A percentile compares a stretch with the other conserved stretches of the same genome.
Evolutionary conservation across 2,113 vertebrate genomes (phyloP).

Genomic region (western clawed frog (Xenopus tropicalis)): UCB_Xtro_10.0 CM004450.2:82156001-82156500

Average conservation of each 20-base stretch:
- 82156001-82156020: slow-evolving; percentile 99
- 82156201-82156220: slow-evolving; percentile 85
- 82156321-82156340: too few species aligned
- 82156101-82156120: neutral
- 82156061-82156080: neutral
- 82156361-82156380: too few species aligned
- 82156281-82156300: too few species aligned
- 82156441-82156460: too few species aligned
- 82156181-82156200: slow-evolving; percentile 93
- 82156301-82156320: too few species aligned
- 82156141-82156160: slow-evolving; percentile 95
- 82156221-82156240: slow-evolving; percentile 69
- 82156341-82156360: too few species aligned
- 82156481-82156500: too few species aligned
- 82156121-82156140: slow-evolving; percentile 62
- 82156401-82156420: too few species aligned
- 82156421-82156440: too few species aligned
- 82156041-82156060: slow-evolving; percentile 66
- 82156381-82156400: too few species aligned
- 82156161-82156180: slow-evolving; percentile 89
- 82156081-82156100: neutral
- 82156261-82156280: too few species aligned
- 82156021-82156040: slow-evolving; percentile 97
- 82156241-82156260: neutral
- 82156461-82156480: too few species aligned